Percentiles rank a stretch among this genome's conserved stretches.
These are phyloP conservation scores for Pammene fasciana DNA, from an alignment of 2,888 invertebrate species.

Conservation along the genomic window DNA sequence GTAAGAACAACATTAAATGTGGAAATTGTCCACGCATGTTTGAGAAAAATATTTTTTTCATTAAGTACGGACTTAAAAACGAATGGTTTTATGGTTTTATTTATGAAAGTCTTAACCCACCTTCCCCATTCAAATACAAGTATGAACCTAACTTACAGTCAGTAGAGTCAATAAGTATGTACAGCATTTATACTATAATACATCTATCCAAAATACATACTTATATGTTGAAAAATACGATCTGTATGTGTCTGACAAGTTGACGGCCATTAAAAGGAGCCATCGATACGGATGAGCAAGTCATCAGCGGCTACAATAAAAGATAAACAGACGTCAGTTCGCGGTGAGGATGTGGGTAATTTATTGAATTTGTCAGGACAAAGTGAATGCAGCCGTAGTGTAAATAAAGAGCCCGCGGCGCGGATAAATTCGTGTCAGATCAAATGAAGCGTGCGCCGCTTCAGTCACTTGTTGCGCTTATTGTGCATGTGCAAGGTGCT, in stretches of 20 bases:
- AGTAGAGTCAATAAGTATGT: too few species aligned
- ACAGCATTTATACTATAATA: too few species aligned
- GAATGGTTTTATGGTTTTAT: too few species aligned
- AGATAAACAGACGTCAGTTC: constrained; percentile 61
- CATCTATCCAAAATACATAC: too few species aligned
- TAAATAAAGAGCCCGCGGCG: constrained; percentile 78
- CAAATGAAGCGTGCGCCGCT: constrained; percentile 77
- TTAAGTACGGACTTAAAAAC: too few species aligned
- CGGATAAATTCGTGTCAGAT: constrained; percentile 83
- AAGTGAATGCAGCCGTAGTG: constrained; percentile 75
- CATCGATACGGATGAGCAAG: constrained; percentile 73
- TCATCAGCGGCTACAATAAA: constrained; percentile 75
- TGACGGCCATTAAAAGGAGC: constrained; percentile 63
- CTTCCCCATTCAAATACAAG: too few species aligned
- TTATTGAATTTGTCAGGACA: constrained; percentile 83
- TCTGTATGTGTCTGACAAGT: background rate
- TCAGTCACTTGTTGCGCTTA: constrained; percentile 69
- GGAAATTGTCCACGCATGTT: too few species aligned
- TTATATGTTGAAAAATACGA: too few species aligned
- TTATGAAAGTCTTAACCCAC: too few species aligned
- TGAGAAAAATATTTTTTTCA: too few species aligned
- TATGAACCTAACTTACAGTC: too few species aligned
- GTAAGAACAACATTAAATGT: too few species aligned
- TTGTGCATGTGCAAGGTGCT: constrained; percentile 59
- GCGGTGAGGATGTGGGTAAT: constrained; percentile 81